phyloP scores from a whole-genome alignment of 2,888 invertebrate species.

The Volucella zonaria region DNA sequence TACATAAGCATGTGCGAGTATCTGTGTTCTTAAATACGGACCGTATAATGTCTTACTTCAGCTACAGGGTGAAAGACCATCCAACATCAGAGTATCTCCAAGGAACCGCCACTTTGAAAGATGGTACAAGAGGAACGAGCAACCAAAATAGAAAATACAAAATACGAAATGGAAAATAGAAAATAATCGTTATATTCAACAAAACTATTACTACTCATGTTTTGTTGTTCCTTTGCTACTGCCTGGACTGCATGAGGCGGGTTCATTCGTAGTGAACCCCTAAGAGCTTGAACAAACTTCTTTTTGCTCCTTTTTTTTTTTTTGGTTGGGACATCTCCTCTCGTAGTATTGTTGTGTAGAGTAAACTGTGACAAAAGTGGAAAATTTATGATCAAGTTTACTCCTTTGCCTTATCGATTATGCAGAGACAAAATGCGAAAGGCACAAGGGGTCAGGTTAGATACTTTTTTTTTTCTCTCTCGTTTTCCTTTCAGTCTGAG shows the following conservation, averaged over 20 bases:
- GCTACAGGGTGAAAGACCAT: constrained; percentile 13
- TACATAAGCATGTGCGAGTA: constrained; percentile 3
- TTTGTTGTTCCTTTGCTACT: constrained; percentile 8
- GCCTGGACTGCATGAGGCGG: constrained; percentile 36
- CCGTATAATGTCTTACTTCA: constrained; percentile 39
- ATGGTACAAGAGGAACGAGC: constrained; percentile 40
- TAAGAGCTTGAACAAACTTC: neutral
- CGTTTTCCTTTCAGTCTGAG: constrained; percentile 9
- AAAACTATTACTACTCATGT: neutral
- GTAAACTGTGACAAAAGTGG: constrained; percentile 66
- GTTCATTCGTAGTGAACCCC: neutral
- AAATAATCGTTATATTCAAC: constrained; percentile 57
- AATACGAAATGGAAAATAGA: constrained; percentile 60
- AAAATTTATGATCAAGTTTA: constrained; percentile 69
- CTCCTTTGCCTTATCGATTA: constrained; percentile 58
- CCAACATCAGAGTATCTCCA: constrained; percentile 11
- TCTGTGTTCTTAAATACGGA: constrained; percentile 45
- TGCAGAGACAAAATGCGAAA: constrained; percentile 46
- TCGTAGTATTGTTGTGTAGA: constrained; percentile 21
- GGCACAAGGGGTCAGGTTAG: constrained; percentile 10
- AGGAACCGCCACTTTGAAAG: constrained; percentile 30
- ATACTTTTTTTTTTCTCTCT: neutral
- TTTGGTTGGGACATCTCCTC: neutral
- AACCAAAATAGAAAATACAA: constrained; percentile 53
- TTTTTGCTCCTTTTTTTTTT: neutral